Evolutionary conservation across 2,797 vertebrate species (phyloP), one percentile per base, ranked within the genome.

Genomic region (Gymnothorax reevesii): DNA sequence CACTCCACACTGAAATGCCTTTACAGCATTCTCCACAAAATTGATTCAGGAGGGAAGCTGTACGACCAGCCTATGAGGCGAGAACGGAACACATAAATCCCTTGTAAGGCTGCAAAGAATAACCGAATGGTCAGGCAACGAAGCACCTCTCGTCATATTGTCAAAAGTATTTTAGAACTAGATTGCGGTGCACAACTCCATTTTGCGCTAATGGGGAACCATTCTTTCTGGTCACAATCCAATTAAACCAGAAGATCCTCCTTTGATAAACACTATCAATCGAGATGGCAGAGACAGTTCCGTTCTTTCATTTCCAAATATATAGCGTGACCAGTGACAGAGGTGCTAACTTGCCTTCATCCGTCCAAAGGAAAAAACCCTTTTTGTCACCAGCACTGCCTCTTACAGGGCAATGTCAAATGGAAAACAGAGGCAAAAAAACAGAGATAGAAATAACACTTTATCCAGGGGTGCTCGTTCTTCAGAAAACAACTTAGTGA

Each of bases 171-270:
- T 62, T 83, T 83, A 77, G 85, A 86, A 66, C 79, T 64, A 87
- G 88, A 91, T 91, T 89, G 88, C 88, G 88, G 87, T 88, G 88
- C 88, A 88, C 87, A 82, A 86, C 89, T 89, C 88, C 62, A 83
- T 89, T 87, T 84, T 57, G 83, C 77, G 64, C 86, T 92, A 92
- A 92, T 91, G 87, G 90, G 88, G 89, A 87, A 83, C 87, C 86
- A 88, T 90, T 89, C 89, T 88, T 86, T 91, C 88, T 89, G 87
- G 85, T 89, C 90, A 91, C 91, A 91, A 91, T 90, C 90, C 91
- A 91, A 91, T 92, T 91, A 91, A 91, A 88, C 86, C 88, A 88
- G 86, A 83, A 90, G 90, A 91, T 91, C 85, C 88, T 87, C 71
- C 88, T 86, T 88, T 89, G 89, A 91, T 92, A 91, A 90, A 92